Evolutionary conservation across 2,113 vertebrate species (phyloP).

Genomic region (Paramormyrops kingsleyae): DNA sequence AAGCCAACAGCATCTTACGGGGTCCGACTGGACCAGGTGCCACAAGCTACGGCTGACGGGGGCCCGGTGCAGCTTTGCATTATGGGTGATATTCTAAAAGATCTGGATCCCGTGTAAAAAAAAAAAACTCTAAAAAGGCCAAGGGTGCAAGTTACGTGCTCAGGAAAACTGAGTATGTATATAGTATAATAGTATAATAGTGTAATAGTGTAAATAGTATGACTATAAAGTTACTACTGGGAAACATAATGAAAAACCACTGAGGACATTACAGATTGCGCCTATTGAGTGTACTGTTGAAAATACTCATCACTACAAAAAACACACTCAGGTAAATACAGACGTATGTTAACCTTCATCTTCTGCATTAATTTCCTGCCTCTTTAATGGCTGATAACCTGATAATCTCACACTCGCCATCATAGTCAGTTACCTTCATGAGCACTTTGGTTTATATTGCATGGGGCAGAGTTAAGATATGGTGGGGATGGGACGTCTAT

Average conservation of each 20-base stretch:
- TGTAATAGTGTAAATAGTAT: neutral
- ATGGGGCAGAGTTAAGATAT: constrained; percentile 7
- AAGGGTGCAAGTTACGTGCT: neutral
- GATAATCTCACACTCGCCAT: constrained; percentile 23
- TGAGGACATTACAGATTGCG: neutral
- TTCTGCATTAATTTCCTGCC: neutral
- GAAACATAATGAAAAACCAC: neutral
- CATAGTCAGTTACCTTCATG: constrained; percentile 32
- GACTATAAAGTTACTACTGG: neutral
- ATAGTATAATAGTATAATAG: too few species aligned
- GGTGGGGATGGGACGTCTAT: neutral
- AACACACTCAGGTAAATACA: neutral
- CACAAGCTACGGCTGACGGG: neutral
- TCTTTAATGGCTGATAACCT: neutral
- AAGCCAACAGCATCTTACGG: neutral
- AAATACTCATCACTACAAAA: neutral
- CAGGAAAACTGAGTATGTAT: neutral
- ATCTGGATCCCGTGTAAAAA: neutral
- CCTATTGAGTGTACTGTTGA: neutral
- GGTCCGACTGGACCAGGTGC: neutral
- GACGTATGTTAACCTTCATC: neutral
- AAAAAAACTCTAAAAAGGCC: neutral
- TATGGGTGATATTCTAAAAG: neutral
- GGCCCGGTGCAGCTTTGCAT: neutral
- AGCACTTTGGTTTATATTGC: constrained; percentile 36